These are phyloP conservation scores for Leontopithecus rosalia DNA, from an alignment of 2,797 vertebrate genomes.

Conservation along the genomic window DNA sequence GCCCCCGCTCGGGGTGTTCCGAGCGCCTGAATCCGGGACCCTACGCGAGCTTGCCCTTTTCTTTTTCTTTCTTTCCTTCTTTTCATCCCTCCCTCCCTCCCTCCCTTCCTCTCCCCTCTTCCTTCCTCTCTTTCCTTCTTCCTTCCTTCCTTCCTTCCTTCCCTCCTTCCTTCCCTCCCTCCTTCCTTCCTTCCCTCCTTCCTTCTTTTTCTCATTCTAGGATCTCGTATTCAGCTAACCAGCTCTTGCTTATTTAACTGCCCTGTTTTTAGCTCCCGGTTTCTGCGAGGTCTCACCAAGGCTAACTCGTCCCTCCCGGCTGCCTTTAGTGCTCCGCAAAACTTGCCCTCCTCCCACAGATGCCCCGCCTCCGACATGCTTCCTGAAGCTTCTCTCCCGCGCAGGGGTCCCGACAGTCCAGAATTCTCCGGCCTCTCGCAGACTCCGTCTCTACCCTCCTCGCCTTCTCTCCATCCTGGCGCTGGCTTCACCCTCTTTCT, in stretches of 20 bases:
- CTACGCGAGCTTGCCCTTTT: fast-evolving
- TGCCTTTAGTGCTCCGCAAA: background rate
- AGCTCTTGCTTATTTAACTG: background rate
- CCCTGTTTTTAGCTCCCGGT: no score
- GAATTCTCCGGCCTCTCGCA: fast-evolving
- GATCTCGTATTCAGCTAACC: fast-evolving
- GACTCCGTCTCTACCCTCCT: fast-evolving
- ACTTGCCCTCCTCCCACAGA: fast-evolving
- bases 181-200: no score
- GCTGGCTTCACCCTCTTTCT: background rate
- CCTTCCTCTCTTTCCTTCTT: background rate
- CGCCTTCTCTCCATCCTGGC: fast-evolving
- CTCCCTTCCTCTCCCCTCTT: no score
- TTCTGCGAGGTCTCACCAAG: fast-evolving
- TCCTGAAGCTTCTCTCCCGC: background rate
- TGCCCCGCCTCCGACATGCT: background rate
- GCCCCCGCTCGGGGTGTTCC: fast-evolving
- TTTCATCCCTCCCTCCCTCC: no score
- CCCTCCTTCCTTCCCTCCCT: no score
- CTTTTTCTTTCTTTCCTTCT: background rate
- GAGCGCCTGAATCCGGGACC: background rate
- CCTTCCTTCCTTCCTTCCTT: no score
- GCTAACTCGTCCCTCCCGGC: background rate
- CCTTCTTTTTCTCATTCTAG: background rate
- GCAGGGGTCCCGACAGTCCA: fast-evolving